phyloP scores from a whole-genome alignment of 1,140 invertebrate species.

The Procambarus virginalis region DNA sequence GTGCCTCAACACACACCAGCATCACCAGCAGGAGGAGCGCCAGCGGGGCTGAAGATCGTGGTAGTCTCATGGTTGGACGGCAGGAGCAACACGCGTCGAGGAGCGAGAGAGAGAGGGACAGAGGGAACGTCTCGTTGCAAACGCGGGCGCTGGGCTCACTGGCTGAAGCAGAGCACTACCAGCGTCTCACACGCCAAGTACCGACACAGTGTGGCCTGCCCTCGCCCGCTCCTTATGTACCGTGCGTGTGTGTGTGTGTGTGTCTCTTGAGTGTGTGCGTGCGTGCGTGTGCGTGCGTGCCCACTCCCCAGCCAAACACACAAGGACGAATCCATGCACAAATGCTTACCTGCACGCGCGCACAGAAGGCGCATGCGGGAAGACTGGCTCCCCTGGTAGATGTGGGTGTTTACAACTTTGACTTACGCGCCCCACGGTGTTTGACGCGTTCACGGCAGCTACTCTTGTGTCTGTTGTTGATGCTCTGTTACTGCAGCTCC shows the following conservation, averaged over 20 bases:
- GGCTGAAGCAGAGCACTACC: not conserved
- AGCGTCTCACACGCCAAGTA: not conserved
- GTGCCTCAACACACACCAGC: not conserved
- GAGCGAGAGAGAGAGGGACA: not conserved
- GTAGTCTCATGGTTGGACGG: not conserved
- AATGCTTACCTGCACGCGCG: not conserved
- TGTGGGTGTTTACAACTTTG: too few relatives aligned
- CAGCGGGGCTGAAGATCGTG: not conserved
- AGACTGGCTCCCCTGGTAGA: not conserved
- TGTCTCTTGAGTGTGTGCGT: not conserved
- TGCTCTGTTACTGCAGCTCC: too few relatives aligned
- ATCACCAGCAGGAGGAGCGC: not conserved
- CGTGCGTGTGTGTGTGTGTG: not conserved
- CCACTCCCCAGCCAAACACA: not conserved
- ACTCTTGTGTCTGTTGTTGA: too few relatives aligned
- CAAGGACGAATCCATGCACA: conserved; percentile 11
- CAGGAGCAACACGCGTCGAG: too few relatives aligned
- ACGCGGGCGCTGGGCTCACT: not conserved
- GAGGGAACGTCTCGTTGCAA: not conserved
- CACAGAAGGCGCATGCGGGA: not conserved
- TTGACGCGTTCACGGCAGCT: too few relatives aligned
- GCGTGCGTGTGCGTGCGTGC: not conserved
- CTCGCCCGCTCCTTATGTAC: not conserved
- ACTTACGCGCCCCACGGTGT: too few relatives aligned
- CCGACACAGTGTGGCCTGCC: not conserved